Percentiles rank a stretch among this genome's conserved stretches.
Conservation (phyloP, 2,113 vertebrate species). For the Phrynosoma platyrhinos region DNA sequence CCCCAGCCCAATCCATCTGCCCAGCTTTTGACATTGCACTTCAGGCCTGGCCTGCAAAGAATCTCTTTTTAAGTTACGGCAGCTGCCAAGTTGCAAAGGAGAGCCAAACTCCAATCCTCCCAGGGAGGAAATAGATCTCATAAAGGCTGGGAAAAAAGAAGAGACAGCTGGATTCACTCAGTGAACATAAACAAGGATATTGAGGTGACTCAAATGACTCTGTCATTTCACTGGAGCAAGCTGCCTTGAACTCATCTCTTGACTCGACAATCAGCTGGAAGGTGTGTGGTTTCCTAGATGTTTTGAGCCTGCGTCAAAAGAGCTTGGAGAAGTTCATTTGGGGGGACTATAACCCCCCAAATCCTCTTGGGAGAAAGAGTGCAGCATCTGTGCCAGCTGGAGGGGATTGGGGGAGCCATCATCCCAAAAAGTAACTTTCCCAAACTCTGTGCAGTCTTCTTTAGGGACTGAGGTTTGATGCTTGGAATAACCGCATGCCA, state of each 20-base stretch:
- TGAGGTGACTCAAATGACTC: not conserved
- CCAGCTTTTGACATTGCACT: too few species aligned
- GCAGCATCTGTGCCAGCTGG: too few species aligned
- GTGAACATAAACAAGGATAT: not conserved
- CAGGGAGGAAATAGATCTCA: not conserved
- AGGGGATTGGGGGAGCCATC: not conserved
- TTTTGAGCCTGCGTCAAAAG: not conserved
- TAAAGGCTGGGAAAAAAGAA: not conserved
- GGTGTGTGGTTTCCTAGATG: not conserved
- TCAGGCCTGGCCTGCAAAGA: not conserved
- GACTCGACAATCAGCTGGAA: not conserved
- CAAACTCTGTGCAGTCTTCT: not conserved
- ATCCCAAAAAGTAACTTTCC: not conserved
- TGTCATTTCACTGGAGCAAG: not conserved
- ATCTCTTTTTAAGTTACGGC: not conserved
- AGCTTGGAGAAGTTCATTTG: too few species aligned
- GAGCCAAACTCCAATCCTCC: not conserved
- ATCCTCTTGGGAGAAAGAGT: not conserved
- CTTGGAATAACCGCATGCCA: not conserved
- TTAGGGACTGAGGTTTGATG: not conserved
- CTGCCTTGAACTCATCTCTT: not conserved
- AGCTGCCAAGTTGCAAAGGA: not conserved
- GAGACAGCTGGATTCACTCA: constrained; percentile 3
- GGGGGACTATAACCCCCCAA: too few species aligned
- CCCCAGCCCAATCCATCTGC: too few species aligned